A percentile compares a stretch with the other conserved stretches of the same genome.
Evolutionary conservation across 2,113 vertebrate species (phyloP).

Genomic region (Pristiophorus japonicus): DNA sequence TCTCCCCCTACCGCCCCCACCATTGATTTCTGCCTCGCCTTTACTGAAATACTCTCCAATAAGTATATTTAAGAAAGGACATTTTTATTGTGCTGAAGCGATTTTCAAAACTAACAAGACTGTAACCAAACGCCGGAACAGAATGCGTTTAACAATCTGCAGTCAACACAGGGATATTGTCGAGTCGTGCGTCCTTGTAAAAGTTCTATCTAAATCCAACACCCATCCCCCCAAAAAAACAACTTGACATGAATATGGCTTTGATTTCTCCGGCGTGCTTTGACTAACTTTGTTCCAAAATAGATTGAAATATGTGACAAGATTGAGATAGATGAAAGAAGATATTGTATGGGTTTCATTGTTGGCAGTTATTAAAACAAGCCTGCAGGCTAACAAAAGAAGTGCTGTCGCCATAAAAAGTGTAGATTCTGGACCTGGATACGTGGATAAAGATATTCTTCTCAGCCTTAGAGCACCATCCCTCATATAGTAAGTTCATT

Average conservation of each 20-base stretch:
- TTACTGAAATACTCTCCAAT: neutral
- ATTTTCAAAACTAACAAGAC: constrained; percentile 7
- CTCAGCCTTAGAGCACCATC: neutral
- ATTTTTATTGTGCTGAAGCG: neutral
- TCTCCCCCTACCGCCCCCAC: too few relatives aligned
- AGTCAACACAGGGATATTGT: neutral
- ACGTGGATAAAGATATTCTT: constrained; percentile 26
- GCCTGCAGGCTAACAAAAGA: constrained; percentile 31
- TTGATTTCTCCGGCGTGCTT: neutral
- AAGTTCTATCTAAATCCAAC: neutral
- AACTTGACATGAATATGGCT: neutral
- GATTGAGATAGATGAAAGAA: neutral
- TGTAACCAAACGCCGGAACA: neutral
- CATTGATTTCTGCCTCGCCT: neutral
- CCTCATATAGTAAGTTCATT: constrained; percentile 16
- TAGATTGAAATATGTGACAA: constrained; percentile 33
- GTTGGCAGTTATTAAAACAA: constrained; percentile 36
- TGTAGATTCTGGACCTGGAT: neutral
- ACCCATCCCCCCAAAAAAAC: neutral
- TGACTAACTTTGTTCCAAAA: constrained; percentile 28
- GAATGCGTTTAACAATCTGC: neutral
- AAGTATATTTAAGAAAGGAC: neutral
- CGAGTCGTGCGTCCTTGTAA: neutral
- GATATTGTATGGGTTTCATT: constrained; percentile 16
- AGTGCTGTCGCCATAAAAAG: constrained; percentile 13